These are phyloP conservation scores for Cricetomys ansorgei DNA, from an alignment of 2,113 vertebrate species.

Conservation along the genomic window DNA sequence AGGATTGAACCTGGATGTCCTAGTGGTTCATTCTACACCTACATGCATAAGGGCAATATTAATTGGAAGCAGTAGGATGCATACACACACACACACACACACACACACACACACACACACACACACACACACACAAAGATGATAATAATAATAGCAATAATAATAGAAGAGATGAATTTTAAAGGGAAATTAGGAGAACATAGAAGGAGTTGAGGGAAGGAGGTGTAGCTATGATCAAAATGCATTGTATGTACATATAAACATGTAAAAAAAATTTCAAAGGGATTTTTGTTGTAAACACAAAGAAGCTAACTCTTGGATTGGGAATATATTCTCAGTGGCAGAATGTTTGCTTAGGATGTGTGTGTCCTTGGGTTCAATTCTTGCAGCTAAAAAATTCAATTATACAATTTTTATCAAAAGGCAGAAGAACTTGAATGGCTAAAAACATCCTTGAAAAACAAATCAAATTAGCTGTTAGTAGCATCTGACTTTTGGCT, in stretches of 20 bases:
- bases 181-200: not conserved
- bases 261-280: not conserved
- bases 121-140: no score
- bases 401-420: not conserved
- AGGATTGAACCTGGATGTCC: not conserved
- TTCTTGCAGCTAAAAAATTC: not conserved
- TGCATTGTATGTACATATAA: not conserved
- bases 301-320: not conserved
- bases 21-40: not conserved
- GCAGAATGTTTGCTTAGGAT: not conserved
- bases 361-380: not conserved
- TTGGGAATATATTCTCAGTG: not conserved
- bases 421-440: not conserved
- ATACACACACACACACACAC: no score
- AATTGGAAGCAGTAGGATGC: not conserved
- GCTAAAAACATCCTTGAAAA: not conserved
- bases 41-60: not conserved
- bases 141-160: not conserved
- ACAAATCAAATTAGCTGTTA: not conserved
- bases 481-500: not conserved
- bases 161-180: not conserved
- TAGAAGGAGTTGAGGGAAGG: not conserved
- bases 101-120: no score
- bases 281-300: not conserved
- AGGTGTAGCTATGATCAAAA: not conserved